Conservation (phyloP, 1,140 invertebrate genomes). For the Samia ricini region DNA sequence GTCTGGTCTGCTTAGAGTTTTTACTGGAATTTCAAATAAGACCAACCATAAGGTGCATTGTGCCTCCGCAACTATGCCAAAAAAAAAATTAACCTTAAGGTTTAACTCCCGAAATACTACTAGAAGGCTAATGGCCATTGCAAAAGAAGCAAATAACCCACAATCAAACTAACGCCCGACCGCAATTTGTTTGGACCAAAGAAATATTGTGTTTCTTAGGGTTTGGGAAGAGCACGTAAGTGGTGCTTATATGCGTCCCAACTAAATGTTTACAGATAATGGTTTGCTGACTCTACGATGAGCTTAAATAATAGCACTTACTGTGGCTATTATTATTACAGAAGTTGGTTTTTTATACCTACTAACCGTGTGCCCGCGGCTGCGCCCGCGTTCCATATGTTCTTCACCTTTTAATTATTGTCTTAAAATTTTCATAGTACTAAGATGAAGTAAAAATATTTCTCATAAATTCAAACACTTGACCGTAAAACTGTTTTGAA, state of each 20-base stretch:
- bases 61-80: no score
- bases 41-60: no score
- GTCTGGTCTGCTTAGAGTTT: no score
- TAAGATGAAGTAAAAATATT: no score
- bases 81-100: neutral
- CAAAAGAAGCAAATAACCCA: slow-evolving; percentile 65
- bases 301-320: neutral
- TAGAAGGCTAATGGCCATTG: slow-evolving; percentile 55
- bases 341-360: no score
- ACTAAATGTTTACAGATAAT: slow-evolving; percentile 1
- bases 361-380: no score
- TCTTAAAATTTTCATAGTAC: no score
- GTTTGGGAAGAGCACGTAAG: neutral
- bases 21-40: no score
- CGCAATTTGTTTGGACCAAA: slow-evolving; percentile 59
- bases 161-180: slow-evolving; percentile 66
- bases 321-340: neutral
- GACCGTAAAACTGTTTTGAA: no score
- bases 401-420: no score
- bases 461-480: no score
- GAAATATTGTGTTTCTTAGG: slow-evolving; percentile 55
- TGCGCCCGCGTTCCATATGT: no score
- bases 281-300: neutral
- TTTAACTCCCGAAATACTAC: neutral
- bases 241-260: neutral